Conservation (phyloP, 2,888 invertebrate genomes). For the Ligdia adustata region DNA sequence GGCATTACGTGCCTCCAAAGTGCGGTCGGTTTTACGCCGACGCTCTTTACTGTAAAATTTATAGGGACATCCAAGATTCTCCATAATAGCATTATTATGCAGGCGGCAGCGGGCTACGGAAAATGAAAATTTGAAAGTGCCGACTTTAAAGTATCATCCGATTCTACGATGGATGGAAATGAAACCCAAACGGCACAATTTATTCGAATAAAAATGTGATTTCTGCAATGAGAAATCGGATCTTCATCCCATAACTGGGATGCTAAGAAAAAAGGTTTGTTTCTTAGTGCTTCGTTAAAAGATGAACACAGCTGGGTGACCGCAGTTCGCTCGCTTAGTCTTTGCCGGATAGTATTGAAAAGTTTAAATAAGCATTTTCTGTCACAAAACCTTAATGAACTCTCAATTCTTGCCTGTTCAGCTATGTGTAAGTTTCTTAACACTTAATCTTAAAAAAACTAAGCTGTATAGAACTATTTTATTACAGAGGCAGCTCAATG, state of each 20-base stretch:
- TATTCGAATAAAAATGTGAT: conserved; percentile 20
- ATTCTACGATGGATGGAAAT: conserved; percentile 39
- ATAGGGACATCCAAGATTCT: conserved; percentile 50
- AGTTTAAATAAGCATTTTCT: conserved; percentile 18
- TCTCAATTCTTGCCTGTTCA: conserved; percentile 14
- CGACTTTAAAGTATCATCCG: conserved; percentile 32
- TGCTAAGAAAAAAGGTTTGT: not conserved
- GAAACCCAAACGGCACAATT: conserved; percentile 27
- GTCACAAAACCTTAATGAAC: conserved; percentile 8
- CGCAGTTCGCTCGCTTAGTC: conserved; percentile 40
- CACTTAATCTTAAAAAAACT: conserved; percentile 9
- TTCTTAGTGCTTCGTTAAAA: conserved; percentile 36
- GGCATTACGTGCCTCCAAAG: conserved; percentile 34
- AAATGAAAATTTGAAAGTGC: conserved; percentile 51
- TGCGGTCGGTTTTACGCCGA: conserved; percentile 43
- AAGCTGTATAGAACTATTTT: conserved; percentile 39
- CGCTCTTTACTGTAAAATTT: conserved; percentile 53
- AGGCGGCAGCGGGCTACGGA: conserved; percentile 38
- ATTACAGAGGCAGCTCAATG: conserved; percentile 93
- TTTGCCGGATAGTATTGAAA: conserved; percentile 37
- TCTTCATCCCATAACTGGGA: conserved; percentile 27
- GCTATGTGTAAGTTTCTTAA: conserved; percentile 6
- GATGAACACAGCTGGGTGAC: conserved; percentile 41
- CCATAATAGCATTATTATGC: conserved; percentile 55
- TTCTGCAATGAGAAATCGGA: conserved; percentile 31